These are phyloP conservation scores for Glaucidium brasilianum DNA, from an alignment of 2,113 vertebrate species.

Conservation along the genomic window DNA sequence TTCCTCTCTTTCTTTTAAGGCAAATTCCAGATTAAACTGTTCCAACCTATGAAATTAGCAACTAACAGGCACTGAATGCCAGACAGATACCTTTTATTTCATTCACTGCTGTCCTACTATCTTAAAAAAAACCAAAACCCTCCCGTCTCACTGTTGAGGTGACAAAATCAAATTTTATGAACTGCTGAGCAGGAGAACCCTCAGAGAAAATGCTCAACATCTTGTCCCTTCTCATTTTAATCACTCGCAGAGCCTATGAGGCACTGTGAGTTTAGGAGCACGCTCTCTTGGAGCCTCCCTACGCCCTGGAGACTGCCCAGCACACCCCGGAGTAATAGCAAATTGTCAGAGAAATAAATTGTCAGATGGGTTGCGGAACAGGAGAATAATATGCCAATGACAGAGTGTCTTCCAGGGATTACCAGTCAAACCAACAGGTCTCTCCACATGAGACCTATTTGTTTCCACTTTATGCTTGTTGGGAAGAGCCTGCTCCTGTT, in stretches of 20 bases:
- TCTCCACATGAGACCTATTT: not conserved
- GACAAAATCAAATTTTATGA: not conserved
- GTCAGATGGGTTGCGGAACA: not conserved
- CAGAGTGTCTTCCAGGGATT: not conserved
- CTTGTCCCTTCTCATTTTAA: not conserved
- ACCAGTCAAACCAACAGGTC: not conserved
- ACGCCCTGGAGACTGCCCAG: not conserved
- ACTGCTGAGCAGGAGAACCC: not conserved
- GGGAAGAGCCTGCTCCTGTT: not conserved
- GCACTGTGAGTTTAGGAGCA: not conserved
- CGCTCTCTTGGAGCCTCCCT: not conserved
- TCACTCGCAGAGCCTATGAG: not conserved
- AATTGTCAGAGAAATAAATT: not conserved
- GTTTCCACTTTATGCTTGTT: not conserved
- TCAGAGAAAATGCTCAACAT: not conserved
- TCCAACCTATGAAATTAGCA: not conserved
- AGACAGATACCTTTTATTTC: not conserved
- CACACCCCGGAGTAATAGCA: not conserved
- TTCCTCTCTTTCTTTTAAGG: not conserved
- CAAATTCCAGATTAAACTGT: not conserved
- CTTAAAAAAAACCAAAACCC: not conserved
- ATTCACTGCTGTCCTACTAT: not conserved
- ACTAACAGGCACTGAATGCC: not conserved
- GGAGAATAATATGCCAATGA: not conserved
- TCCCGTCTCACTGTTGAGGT: not conserved